Conservation (phyloP, 1,140 invertebrate genomes). For the Andricus grossulariae region DNA sequence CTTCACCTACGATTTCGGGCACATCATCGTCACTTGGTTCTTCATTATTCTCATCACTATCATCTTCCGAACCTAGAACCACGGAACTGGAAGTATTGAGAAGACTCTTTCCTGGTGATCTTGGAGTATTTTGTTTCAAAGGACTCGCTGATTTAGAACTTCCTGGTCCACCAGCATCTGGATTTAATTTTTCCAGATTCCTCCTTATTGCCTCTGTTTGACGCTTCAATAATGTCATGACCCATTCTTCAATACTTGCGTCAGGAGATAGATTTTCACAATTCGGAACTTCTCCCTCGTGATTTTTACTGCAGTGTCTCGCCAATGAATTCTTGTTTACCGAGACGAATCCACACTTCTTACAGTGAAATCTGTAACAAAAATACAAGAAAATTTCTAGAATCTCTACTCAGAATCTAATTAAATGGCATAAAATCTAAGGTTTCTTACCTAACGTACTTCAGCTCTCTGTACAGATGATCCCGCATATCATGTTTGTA, state of each 20-base stretch:
- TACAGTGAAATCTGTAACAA: constrained; percentile 63
- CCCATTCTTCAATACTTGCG: constrained; percentile 68
- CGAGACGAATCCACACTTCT: constrained; percentile 63
- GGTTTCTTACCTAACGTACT: constrained; percentile 72
- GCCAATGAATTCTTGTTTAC: constrained; percentile 59
- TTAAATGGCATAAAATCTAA: constrained; percentile 29
- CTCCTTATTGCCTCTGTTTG: constrained; percentile 60
- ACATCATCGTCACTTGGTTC: constrained; percentile 18
- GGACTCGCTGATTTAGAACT: constrained; percentile 39
- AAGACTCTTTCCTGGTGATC: background rate
- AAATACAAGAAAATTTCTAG: constrained; percentile 32
- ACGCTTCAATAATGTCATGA: constrained; percentile 55
- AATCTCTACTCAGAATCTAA: constrained; percentile 25
- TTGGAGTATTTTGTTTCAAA: constrained; percentile 28
- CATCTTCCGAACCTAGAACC: constrained; percentile 48
- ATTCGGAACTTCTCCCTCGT: constrained; percentile 53
- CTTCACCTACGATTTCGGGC: background rate
- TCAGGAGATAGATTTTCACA: constrained; percentile 59
- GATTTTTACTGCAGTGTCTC: constrained; percentile 65
- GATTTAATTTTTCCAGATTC: background rate
- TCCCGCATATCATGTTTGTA: constrained; percentile 75
- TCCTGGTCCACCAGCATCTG: constrained; percentile 14
- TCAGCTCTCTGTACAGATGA: constrained; percentile 78
- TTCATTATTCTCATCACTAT: constrained; percentile 55
- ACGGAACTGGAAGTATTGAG: background rate